Conservation (phyloP, 2,888 invertebrate genomes). For the Tuta absoluta region DNA sequence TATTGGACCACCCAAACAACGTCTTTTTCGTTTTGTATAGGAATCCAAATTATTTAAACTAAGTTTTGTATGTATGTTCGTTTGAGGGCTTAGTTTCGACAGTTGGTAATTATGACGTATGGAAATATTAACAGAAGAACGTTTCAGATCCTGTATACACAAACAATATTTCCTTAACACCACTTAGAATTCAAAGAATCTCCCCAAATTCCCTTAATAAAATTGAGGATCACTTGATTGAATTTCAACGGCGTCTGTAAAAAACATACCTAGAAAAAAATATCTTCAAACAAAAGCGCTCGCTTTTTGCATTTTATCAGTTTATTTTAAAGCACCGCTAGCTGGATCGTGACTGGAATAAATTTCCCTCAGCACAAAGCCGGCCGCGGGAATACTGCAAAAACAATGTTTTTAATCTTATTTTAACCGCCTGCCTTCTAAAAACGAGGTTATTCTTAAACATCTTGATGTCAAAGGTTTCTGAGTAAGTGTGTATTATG, state of each 20-base stretch:
- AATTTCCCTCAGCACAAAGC: slow-evolving; percentile 35
- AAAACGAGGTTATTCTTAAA: too few species aligned
- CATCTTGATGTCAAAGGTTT: too few species aligned
- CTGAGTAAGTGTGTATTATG: too few species aligned
- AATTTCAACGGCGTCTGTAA: slow-evolving; percentile 13
- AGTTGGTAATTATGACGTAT: too few species aligned
- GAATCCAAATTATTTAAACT: too few species aligned
- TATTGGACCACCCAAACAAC: too few species aligned
- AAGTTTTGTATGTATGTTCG: too few species aligned
- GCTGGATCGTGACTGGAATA: slow-evolving; percentile 42
- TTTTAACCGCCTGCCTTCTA: background rate
- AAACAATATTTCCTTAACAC: background rate
- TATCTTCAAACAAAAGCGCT: slow-evolving; percentile 19
- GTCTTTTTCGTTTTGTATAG: too few species aligned
- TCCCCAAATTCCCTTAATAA: slow-evolving; percentile 7
- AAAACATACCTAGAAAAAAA: slow-evolving; percentile 16
- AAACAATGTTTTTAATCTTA: slow-evolving; percentile 10
- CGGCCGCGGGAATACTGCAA: slow-evolving; percentile 14
- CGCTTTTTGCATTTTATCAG: slow-evolving; percentile 40
- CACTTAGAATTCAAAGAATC: slow-evolving; percentile 18
- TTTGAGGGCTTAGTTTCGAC: too few species aligned
- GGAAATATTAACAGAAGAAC: background rate
- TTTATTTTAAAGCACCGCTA: slow-evolving; percentile 39
- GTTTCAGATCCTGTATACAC: background rate
- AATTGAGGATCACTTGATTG: slow-evolving; percentile 20